Evolutionary conservation across 2,113 vertebrate genomes (phyloP).

Genomic region (Myodes glareolus): DNA sequence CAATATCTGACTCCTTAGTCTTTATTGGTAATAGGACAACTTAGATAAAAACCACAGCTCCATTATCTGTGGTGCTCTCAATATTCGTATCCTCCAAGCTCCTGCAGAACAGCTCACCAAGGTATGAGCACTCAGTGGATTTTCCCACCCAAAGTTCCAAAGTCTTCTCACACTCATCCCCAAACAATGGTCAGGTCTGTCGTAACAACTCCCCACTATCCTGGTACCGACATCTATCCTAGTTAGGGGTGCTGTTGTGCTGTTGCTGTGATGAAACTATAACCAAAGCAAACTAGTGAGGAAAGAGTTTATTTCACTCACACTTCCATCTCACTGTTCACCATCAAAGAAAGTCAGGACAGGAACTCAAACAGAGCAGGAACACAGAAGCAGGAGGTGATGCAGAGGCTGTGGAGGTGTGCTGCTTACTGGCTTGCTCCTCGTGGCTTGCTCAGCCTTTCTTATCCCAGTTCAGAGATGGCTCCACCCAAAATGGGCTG

Average conservation of each 20-base stretch:
- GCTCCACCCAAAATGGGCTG: background rate
- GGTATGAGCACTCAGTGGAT: background rate
- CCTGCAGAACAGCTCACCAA: background rate
- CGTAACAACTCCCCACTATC: background rate
- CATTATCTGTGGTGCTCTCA: background rate
- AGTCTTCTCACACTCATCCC: background rate
- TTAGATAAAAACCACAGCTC: too few relatives aligned
- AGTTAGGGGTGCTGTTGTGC: background rate
- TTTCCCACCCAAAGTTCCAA: background rate
- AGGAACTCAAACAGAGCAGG: background rate
- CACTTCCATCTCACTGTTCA: background rate
- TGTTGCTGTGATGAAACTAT: background rate
- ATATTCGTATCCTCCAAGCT: background rate
- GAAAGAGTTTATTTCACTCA: background rate
- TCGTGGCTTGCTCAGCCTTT: background rate
- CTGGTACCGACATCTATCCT: background rate
- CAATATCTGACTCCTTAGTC: too few relatives aligned
- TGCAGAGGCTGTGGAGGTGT: background rate
- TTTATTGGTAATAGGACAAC: too few relatives aligned
- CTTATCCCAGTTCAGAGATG: background rate
- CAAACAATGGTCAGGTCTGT: background rate
- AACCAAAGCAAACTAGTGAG: background rate
- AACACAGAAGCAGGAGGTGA: background rate
- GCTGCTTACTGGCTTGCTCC: background rate
- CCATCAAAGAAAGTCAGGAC: background rate